phyloP scores from a whole-genome alignment of 2,888 invertebrate genomes.

The Resseliella maxima region DNA sequence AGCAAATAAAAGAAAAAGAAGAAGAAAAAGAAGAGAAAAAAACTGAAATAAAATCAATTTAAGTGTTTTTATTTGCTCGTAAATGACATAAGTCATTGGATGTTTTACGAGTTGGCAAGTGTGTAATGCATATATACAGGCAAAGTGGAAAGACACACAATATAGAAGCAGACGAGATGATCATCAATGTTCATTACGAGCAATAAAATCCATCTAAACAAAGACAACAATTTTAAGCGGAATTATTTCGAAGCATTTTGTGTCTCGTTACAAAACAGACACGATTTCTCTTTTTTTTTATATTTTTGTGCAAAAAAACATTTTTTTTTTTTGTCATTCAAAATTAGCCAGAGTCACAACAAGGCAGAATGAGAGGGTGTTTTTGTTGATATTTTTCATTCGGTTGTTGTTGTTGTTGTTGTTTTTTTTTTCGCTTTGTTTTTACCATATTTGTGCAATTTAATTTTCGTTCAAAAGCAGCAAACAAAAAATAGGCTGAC shows the following conservation, averaged over 20 bases:
- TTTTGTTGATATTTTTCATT: too few relatives aligned
- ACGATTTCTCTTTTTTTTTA: too few relatives aligned
- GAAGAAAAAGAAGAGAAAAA: too few relatives aligned
- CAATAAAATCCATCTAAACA: slow-evolving; percentile 41
- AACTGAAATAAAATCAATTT: too few relatives aligned
- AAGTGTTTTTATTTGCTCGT: slow-evolving; percentile 43
- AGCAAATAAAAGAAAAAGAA: not conserved
- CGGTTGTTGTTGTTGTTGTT: too few relatives aligned
- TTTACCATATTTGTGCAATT: too few relatives aligned
- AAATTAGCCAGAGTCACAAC: too few relatives aligned
- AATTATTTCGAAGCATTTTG: not conserved
- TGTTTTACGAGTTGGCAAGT: not conserved
- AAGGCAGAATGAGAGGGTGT: too few relatives aligned
- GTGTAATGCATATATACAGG: not conserved
- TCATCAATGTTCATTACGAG: slow-evolving; percentile 28
- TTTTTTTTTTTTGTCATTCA: too few relatives aligned
- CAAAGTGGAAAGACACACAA: not conserved
- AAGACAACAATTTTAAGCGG: not conserved
- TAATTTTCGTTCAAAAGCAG: not conserved
- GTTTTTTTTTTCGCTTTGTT: too few relatives aligned
- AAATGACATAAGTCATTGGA: slow-evolving; percentile 13
- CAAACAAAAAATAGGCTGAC: not conserved
- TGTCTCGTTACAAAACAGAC: not conserved
- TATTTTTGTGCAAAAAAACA: too few relatives aligned
- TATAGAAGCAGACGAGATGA: too few relatives aligned